Percentiles rank a stretch among this genome's conserved stretches.
phyloP scores from a whole-genome alignment of 2,113 vertebrate species.

The Oryzias curvinotus region DNA sequence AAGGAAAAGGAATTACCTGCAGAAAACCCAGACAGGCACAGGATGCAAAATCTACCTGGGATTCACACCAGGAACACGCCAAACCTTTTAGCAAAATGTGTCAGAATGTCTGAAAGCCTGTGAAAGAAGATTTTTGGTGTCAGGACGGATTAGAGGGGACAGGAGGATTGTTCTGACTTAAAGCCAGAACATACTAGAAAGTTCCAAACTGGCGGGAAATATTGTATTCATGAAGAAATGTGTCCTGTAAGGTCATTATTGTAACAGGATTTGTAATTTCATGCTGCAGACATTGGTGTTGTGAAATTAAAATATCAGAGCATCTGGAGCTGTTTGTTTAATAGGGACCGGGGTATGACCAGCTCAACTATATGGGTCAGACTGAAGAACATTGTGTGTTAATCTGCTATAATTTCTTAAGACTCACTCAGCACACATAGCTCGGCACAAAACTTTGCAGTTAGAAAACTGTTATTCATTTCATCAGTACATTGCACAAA shows the following conservation, averaged over 20 bases:
- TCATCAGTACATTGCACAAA: conserved; percentile 23
- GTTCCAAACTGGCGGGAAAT: neutral
- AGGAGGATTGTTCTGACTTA: neutral
- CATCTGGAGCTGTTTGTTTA: conserved; percentile 34
- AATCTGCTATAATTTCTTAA: conserved; percentile 20
- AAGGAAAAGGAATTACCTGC: no score
- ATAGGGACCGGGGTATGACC: conserved; percentile 39
- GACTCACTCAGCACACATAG: conserved; percentile 1
- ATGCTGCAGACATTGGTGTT: neutral
- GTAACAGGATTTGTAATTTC: conserved; percentile 3
- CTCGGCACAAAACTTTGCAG: conserved; percentile 6
- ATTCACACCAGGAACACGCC: conserved; percentile 2
- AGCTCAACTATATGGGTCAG: conserved; percentile 25
- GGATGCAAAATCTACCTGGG: neutral
- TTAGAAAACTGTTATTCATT: conserved; percentile 38
- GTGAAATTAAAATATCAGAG: conserved; percentile 20
- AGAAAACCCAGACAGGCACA: no score
- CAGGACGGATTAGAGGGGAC: conserved; percentile 2
- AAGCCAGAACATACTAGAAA: neutral
- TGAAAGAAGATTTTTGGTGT: neutral
- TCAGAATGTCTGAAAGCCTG: conserved; percentile 10
- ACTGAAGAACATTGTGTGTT: conserved; percentile 26
- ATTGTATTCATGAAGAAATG: neutral
- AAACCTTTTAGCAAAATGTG: conserved; percentile 7
- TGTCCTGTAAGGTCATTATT: conserved; percentile 18